phyloP scores from a whole-genome alignment of 2,797 vertebrate genomes.

The Galago senegalensis region DNA sequence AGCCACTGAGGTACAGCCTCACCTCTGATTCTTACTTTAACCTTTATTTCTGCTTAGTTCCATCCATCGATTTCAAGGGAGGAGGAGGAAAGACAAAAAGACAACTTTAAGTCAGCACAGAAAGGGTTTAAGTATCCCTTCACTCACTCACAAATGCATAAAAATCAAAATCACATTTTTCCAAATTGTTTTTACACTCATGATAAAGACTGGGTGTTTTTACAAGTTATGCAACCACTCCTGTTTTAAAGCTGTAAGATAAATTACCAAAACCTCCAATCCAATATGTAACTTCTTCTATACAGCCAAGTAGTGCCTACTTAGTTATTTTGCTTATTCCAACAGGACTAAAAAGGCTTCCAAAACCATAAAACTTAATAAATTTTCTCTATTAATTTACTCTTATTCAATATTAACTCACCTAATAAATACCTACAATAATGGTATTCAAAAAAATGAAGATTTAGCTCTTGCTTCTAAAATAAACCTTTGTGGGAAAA shows the following conservation, averaged over 20 bases:
- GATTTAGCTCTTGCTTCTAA: slow-evolving; percentile 28
- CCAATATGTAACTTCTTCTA: neutral
- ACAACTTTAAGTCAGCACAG: neutral
- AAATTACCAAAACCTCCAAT: slow-evolving; percentile 28
- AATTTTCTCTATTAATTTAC: slow-evolving; percentile 22
- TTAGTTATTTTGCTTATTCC: slow-evolving; percentile 47
- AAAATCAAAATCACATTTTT: slow-evolving; percentile 36
- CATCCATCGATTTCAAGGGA: slow-evolving; percentile 15
- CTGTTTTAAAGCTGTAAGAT: neutral
- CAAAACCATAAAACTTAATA: slow-evolving; percentile 15
- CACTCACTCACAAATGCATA: neutral
- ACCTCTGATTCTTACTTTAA: neutral
- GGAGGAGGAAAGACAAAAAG: neutral
- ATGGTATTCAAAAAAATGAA: slow-evolving; percentile 26
- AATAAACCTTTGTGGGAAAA: slow-evolving; percentile 49
- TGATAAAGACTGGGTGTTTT: slow-evolving; percentile 3
- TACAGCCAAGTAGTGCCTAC: neutral
- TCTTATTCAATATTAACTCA: slow-evolving; percentile 33
- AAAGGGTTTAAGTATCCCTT: neutral
- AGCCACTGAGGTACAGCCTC: neutral
- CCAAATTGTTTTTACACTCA: slow-evolving; percentile 14
- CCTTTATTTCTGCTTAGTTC: slow-evolving; percentile 3
- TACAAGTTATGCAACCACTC: slow-evolving; percentile 36
- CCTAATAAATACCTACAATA: slow-evolving; percentile 54
- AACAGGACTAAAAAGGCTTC: neutral